These are phyloP conservation scores for Tautogolabrus adspersus DNA, from an alignment of 2,113 vertebrate species.

Conservation along the genomic window DNA sequence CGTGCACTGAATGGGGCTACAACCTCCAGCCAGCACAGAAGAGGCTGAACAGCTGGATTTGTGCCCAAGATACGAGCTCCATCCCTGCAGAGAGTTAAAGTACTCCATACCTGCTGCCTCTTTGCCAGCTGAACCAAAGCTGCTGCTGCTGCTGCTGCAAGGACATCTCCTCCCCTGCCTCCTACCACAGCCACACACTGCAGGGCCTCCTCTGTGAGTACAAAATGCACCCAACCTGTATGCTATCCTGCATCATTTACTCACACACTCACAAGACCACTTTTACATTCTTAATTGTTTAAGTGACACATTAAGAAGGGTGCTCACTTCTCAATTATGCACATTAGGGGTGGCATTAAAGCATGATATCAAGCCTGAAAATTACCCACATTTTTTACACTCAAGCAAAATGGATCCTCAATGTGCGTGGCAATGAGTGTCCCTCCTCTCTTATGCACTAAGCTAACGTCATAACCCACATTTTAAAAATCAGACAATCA, in stretches of 20 bases:
- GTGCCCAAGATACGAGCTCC: conserved; percentile 49
- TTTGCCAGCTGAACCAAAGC: conserved; percentile 22
- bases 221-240: conserved; percentile 47
- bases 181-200: conserved; percentile 24
- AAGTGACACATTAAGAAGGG: not conserved
- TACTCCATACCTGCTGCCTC: conserved; percentile 46
- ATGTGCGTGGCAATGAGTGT: conserved; percentile 31
- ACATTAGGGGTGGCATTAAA: not conserved
- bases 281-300: not conserved
- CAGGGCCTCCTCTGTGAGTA: conserved; percentile 33
- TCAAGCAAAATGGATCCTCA: conserved; percentile 61
- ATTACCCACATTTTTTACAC: conserved; percentile 17
- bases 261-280: not conserved
- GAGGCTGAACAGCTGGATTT: conserved; percentile 52
- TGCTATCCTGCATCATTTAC: conserved; percentile 24
- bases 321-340: not conserved
- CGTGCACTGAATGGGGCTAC: conserved; percentile 55
- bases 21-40: conserved; percentile 31
- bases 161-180: conserved; percentile 44
- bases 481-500: conserved; percentile 25
- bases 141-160: conserved; percentile 41
- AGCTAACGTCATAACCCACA: conserved; percentile 32
- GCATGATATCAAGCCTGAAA: not conserved
- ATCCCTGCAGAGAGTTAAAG: conserved; percentile 1
- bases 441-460: conserved; percentile 40